Evolutionary conservation across 23 tunicate species (phyloP).

Genomic region (Halocynthia aurantium): DNA sequence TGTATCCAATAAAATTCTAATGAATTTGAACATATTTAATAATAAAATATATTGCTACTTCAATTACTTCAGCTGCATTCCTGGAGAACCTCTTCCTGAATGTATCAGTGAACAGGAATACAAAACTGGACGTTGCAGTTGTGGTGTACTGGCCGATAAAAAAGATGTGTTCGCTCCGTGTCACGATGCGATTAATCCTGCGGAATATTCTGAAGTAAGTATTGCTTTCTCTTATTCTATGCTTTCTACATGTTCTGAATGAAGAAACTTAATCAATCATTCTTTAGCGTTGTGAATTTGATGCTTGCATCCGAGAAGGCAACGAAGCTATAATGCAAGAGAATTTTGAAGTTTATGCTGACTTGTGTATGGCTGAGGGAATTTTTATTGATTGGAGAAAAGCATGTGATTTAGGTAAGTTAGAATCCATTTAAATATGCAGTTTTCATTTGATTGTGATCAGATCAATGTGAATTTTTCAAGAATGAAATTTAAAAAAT

Average conservation of each 20-base stretch:
- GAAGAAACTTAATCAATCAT: not conserved
- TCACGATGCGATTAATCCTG: conserved; percentile 6
- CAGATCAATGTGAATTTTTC: no score
- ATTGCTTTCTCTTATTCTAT: not conserved
- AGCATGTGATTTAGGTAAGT: conserved; percentile 30
- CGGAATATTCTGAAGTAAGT: conserved; percentile 30
- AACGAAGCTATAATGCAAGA: conserved; percentile 17
- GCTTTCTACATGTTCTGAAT: not conserved
- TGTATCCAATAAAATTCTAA: not conserved
- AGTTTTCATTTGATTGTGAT: no score
- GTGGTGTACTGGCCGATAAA: conserved; percentile 31
- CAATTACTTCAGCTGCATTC: conserved; percentile 16
- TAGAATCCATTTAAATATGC: not conserved
- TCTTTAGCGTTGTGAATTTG: conserved; percentile 39
- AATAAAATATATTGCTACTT: not conserved
- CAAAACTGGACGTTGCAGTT: conserved; percentile 28
- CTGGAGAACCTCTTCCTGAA: conserved; percentile 29
- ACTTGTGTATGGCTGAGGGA: conserved; percentile 21
- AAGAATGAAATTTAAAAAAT: no score
- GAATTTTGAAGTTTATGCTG: conserved; percentile 32
- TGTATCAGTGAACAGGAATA: conserved; percentile 25
- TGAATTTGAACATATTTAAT: not conserved
- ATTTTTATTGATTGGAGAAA: conserved; percentile 22
- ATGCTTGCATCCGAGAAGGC: conserved; percentile 43
- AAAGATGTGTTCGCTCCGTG: conserved; percentile 21